A percentile compares a stretch with the other conserved stretches of the same genome.
Conservation (phyloP, 2,888 invertebrate species). For the Yponomeuta sedellus region DNA sequence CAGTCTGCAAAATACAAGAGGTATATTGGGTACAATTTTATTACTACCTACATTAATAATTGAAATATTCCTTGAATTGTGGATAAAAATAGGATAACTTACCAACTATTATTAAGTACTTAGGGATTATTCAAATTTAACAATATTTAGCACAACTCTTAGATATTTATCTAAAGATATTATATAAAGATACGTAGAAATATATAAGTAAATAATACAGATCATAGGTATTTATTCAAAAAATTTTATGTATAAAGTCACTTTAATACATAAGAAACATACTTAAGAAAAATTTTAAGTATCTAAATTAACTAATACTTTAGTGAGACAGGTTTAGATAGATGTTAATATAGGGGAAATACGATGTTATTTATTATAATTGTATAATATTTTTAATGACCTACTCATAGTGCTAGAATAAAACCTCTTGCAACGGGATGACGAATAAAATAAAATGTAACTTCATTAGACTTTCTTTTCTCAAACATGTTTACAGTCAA, state of each 20-base stretch:
- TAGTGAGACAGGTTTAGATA: conserved; percentile 10
- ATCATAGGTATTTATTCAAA: not conserved
- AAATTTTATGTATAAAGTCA: conserved; percentile 2
- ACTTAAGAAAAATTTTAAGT: not conserved
- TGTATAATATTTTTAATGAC: conserved; percentile 13
- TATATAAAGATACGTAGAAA: not conserved
- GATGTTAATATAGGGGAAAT: not conserved
- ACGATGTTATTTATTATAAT: conserved; percentile 12
- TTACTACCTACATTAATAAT: not conserved
- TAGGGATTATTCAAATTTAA: not conserved
- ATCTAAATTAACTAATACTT: not conserved
- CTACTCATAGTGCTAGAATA: conserved; percentile 9
- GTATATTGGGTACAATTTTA: conserved; percentile 9
- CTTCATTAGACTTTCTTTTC: not conserved
- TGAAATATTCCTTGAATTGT: not conserved
- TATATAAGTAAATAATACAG: too few relatives aligned
- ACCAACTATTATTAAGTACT: not conserved
- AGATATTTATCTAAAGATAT: not conserved
- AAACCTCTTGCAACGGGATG: conserved; percentile 4
- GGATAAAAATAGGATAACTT: not conserved
- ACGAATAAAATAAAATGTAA: conserved; percentile 6
- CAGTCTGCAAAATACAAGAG: not conserved
- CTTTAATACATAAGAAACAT: conserved; percentile 10
- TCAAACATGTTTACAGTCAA: not conserved
- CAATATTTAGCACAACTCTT: not conserved